Percentiles rank a stretch among this genome's conserved stretches.
Evolutionary conservation across 1,140 invertebrate species (phyloP).

Genomic region (Chironomus tepperi): DNA sequence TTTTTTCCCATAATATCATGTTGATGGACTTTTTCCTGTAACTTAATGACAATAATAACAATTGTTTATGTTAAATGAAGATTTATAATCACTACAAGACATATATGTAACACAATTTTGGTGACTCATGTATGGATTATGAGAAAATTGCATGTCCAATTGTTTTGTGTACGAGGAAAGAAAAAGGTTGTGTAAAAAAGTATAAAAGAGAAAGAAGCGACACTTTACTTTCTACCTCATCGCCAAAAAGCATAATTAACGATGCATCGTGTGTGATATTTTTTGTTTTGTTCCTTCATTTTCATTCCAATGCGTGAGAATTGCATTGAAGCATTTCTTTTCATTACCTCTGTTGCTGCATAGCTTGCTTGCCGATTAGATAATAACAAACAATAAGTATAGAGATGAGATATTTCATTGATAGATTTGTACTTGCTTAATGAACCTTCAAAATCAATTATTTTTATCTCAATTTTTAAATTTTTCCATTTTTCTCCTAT

Average conservation of each 20-base stretch:
- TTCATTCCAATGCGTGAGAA: background rate
- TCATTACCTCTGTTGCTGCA: no score
- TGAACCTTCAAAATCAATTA: no score
- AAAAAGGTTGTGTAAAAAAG: background rate
- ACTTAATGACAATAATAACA: background rate
- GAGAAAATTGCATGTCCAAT: background rate
- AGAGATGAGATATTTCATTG: no score
- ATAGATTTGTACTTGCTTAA: no score
- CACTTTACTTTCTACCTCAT: constrained; percentile 3
- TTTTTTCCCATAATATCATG: background rate
- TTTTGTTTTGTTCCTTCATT: background rate
- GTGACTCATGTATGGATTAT: background rate
- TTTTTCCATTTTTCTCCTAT: no score
- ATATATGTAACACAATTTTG: background rate
- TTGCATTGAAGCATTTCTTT: background rate
- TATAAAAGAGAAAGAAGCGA: background rate
- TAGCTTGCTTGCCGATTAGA: no score
- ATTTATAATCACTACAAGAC: background rate
- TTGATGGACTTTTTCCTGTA: constrained; percentile 1
- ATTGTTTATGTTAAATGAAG: background rate
- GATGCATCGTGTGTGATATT: background rate
- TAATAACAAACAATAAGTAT: no score
- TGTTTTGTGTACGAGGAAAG: background rate
- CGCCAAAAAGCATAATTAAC: background rate
- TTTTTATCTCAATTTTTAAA: no score